Conservation (phyloP, 2,113 vertebrate species). For the Chaetodon trifascialis region DNA sequence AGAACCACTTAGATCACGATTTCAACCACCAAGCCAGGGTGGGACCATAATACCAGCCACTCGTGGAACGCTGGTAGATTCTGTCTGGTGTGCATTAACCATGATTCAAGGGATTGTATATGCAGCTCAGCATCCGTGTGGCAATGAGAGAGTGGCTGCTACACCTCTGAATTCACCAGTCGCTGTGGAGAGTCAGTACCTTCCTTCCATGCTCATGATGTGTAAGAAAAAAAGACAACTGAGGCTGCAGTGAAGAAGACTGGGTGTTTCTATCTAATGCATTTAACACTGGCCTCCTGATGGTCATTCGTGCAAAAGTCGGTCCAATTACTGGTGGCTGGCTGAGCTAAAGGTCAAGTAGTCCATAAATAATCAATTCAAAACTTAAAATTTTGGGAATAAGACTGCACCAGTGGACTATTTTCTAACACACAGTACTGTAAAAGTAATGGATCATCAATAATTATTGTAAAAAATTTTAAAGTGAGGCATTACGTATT, state of each 20-base stretch:
- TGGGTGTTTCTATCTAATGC: background rate
- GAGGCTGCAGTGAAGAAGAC: background rate
- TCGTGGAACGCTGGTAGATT: background rate
- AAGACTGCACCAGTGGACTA: background rate
- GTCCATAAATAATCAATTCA: background rate
- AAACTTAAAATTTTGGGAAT: background rate
- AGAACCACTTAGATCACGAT: conserved; percentile 51
- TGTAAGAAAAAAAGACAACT: background rate
- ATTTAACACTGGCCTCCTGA: conserved; percentile 1
- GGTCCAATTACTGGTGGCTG: background rate
- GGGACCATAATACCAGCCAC: background rate
- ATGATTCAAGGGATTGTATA: background rate
- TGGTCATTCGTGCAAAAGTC: background rate
- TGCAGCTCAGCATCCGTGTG: background rate
- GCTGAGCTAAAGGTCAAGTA: background rate
- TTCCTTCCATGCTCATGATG: background rate
- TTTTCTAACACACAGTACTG: background rate
- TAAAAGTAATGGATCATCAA: background rate
- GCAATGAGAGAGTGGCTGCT: background rate
- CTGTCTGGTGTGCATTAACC: background rate
- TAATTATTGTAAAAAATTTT: background rate
- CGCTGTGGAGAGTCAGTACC: background rate
- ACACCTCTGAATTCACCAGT: background rate
- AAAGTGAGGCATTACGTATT: background rate
- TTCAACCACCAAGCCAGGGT: conserved; percentile 36